These are phyloP conservation scores for Lithosia quadra DNA, from an alignment of 2,888 invertebrate genomes.

Conservation along the genomic window DNA sequence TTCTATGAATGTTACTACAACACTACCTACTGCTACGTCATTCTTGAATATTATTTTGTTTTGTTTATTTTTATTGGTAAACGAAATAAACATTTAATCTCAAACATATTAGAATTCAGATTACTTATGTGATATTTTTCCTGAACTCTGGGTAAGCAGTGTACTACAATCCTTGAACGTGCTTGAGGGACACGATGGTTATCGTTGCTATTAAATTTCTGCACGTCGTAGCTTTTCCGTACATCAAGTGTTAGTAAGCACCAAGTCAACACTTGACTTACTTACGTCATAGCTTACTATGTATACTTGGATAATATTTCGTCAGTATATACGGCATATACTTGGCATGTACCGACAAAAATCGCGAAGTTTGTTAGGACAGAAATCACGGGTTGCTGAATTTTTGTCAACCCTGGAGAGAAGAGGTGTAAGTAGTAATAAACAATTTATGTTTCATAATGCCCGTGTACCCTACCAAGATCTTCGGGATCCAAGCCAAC, in stretches of 20 bases:
- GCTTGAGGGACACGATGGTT: conserved; percentile 16
- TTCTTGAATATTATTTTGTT: too few relatives aligned
- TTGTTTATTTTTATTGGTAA: too few relatives aligned
- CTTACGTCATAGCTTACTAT: conserved; percentile 1
- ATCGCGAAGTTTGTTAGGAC: too few relatives aligned
- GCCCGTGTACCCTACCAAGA: background rate
- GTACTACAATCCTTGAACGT: conserved; percentile 16
- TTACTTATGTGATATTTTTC: background rate
- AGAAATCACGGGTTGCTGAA: too few relatives aligned
- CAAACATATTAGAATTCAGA: background rate
- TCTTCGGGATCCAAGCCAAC: background rate
- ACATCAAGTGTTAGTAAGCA: background rate
- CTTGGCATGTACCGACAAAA: background rate
- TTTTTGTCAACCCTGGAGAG: too few relatives aligned
- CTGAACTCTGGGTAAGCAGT: background rate
- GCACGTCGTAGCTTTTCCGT: conserved; percentile 10
- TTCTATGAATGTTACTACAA: too few relatives aligned
- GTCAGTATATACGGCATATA: too few relatives aligned
- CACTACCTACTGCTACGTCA: too few relatives aligned
- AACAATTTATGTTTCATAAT: too few relatives aligned
- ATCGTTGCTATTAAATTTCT: conserved; percentile 13
- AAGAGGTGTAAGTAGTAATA: too few relatives aligned
- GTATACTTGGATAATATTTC: too few relatives aligned
- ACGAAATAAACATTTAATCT: background rate
- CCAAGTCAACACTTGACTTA: background rate